Evolutionary conservation across 1,140 invertebrate genomes (phyloP).

Genomic region (Drosophila erecta): DNA sequence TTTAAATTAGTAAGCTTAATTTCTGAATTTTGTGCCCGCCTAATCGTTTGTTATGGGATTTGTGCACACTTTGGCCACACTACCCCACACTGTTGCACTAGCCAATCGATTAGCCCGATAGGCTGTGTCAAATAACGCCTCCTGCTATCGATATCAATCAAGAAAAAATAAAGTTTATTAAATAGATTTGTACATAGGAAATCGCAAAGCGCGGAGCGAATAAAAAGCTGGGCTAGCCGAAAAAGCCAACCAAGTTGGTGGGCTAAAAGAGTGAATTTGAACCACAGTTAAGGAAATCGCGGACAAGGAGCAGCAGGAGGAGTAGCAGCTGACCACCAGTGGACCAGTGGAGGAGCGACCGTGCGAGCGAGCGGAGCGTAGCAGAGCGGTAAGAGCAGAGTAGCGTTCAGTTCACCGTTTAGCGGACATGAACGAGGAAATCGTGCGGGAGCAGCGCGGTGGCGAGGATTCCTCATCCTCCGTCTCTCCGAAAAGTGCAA

Average conservation of each 20-base stretch:
- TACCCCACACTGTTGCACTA: not conserved
- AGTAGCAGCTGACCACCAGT: constrained; percentile 5
- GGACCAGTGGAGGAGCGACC: not conserved
- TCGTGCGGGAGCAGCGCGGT: constrained; percentile 56
- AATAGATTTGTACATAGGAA: not conserved
- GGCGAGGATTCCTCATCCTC: constrained; percentile 53
- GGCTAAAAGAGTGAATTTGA: constrained; percentile 12
- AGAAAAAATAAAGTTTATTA: not conserved
- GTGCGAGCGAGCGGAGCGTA: not conserved
- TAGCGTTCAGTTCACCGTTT: constrained; percentile 1
- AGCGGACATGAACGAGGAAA: constrained; percentile 62
- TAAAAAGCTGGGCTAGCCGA: constrained; percentile 16
- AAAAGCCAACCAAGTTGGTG: constrained; percentile 72
- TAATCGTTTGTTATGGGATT: not conserved
- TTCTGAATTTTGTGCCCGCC: not conserved
- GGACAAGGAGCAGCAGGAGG: not conserved
- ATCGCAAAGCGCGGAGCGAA: constrained; percentile 13
- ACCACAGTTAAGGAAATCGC: not conserved
- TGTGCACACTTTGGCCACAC: not conserved
- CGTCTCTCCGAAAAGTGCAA: constrained; percentile 69
- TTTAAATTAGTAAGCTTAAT: no score
- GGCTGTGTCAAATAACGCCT: not conserved
- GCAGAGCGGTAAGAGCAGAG: constrained; percentile 5
- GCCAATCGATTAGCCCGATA: not conserved
- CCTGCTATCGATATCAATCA: constrained; percentile 1